Base-by-base conservation (phyloP, 2,797 vertebrate genomes). In the Harpagifer antarcticus region DNA sequence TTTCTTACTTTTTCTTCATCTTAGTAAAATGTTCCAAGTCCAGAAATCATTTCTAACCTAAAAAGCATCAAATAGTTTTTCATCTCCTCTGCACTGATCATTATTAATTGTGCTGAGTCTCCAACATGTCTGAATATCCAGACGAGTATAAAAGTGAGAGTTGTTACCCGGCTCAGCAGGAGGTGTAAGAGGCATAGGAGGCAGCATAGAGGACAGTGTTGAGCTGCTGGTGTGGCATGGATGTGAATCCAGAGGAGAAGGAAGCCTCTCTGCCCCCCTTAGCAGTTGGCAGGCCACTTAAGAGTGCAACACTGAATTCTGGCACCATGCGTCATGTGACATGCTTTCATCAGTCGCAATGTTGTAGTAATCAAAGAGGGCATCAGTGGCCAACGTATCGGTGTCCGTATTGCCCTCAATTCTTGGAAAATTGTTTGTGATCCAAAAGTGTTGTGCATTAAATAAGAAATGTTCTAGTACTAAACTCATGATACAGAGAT, bases 141-240 rank as follows among this genome's bases (percentile, higher is more conserved):
- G 64, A 62, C 49, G 44, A 59, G 54, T 31, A 17, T 58, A 70
- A 81, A 82, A 60, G 45, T 82, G 47, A 83, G 69, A 79, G 79
- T 80, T 65, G 81, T 94, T 95, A 95, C 94, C 95, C 79, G 94
- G 88, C 87, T 94, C 93, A 92, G 91, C 88, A 86, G 93, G 92
- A 92, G 92, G 91, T 85, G 91, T 91, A 76, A 95, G 92, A 93
- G 94, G 90, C 95, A 95, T 95, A 93, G 89, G 93, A 90, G 70
- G 88, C 88, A 82, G 81, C 48, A 86, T 68, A 64, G 79, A 93
- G 88, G 77, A 87, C 78, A 70, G 68, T 72, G 88, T 71, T 70
- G 89, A 89, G 78, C 92, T 62, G 74, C 89, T 87, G 84, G 78
- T 83, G 85, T 89, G 82, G 81, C 90, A 92, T 92, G 73, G 86